These are phyloP conservation scores for Proisotoma minuta DNA, from an alignment of 2,888 invertebrate species.

Conservation along the genomic window DNA sequence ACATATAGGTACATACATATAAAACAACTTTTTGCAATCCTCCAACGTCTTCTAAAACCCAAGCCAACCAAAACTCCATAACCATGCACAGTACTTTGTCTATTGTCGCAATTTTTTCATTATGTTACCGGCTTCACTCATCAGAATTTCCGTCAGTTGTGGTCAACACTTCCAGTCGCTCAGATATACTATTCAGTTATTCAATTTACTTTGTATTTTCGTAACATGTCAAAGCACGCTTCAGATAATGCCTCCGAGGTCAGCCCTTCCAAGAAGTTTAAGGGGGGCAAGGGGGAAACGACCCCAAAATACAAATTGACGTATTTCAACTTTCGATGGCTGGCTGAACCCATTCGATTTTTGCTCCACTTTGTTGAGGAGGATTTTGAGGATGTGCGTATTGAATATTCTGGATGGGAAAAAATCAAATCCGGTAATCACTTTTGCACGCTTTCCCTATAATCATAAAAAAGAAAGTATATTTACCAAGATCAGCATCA, in stretches of 20 bases:
- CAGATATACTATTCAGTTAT: constrained; percentile 1
- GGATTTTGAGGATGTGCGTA: constrained; percentile 52
- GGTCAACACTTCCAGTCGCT: not conserved
- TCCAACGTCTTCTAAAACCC: not conserved
- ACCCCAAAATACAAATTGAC: constrained; percentile 50
- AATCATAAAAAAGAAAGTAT: no score
- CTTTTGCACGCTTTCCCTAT: no score
- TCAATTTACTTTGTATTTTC: not conserved
- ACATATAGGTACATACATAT: not conserved
- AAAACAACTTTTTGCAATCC: not conserved
- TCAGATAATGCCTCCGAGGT: not conserved
- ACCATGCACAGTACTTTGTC: not conserved
- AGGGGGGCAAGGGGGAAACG: constrained; percentile 12
- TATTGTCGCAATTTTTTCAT: not conserved
- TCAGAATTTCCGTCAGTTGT: constrained; percentile 6
- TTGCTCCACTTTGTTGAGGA: constrained; percentile 50
- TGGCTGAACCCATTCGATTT: constrained; percentile 52
- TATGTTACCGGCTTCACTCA: constrained; percentile 20
- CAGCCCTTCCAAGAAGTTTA: constrained; percentile 10
- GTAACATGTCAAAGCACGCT: constrained; percentile 3
- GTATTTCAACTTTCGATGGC: constrained; percentile 52
- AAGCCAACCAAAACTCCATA: no score
- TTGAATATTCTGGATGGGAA: constrained; percentile 33
- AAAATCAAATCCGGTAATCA: constrained; percentile 18
- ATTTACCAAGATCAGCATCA: no score